phyloP scores from a whole-genome alignment of 2,888 invertebrate genomes.

The Parnassius orleans region DNA sequence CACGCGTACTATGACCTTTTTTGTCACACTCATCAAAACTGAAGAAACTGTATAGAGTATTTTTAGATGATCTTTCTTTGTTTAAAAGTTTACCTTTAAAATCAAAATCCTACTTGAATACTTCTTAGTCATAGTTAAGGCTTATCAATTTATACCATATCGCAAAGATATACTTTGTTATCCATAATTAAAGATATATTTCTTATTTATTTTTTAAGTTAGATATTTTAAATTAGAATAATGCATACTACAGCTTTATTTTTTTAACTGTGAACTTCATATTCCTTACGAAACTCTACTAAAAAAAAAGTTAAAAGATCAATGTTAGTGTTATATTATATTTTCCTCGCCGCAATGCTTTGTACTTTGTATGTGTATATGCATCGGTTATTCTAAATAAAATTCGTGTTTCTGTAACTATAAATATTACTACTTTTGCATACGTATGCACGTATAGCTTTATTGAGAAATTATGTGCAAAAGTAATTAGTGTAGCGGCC shows the following conservation, averaged over 20 bases:
- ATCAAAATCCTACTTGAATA: constrained; percentile 21
- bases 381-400: background rate
- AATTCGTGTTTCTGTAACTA: background rate
- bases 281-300: no score
- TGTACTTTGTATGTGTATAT: no score
- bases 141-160: constrained; percentile 54
- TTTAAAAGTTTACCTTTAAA: constrained; percentile 60
- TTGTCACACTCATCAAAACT: constrained; percentile 41
- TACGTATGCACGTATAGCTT: no score
- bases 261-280: no score
- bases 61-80: constrained; percentile 78
- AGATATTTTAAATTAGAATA: no score
- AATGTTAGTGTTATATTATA: no score
- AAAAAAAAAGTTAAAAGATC: no score
- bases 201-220: constrained; percentile 14
- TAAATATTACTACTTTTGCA: no score
- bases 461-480: no score
- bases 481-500: background rate
- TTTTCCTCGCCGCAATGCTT: no score
- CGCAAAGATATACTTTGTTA: constrained; percentile 34
- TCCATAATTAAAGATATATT: background rate
- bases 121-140: constrained; percentile 45
- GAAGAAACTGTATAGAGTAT: constrained; percentile 61
- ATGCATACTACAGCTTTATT: no score
- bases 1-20: constrained; percentile 53